Percentiles rank a stretch among this genome's conserved stretches.
phyloP scores from a whole-genome alignment of 2,113 vertebrate genomes.

The Oxygymnocypris stewartii region DNA sequence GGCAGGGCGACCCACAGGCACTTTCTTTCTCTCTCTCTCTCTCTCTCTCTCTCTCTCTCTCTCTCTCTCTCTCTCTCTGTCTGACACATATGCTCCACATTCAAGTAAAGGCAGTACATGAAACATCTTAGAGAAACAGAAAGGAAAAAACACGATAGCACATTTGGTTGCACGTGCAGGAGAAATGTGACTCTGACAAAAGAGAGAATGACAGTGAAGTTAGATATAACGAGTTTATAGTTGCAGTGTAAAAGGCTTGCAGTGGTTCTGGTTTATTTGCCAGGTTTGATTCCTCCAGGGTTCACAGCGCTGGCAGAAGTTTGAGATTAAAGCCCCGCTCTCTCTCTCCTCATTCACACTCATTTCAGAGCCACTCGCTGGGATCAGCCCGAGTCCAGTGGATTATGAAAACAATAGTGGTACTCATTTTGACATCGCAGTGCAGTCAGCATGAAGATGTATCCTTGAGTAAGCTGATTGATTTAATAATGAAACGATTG shows the following conservation, averaged over 20 bases:
- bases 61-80: slow-evolving; percentile 27
- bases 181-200: slow-evolving; percentile 46
- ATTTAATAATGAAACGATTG: slow-evolving; percentile 22
- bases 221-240: slow-evolving; percentile 44
- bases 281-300: slow-evolving; percentile 38
- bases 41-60: slow-evolving; percentile 22
- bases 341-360: slow-evolving; percentile 24
- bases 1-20: slow-evolving; percentile 46
- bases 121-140: neutral
- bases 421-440: slow-evolving; percentile 24
- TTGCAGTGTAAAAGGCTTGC: slow-evolving; percentile 44
- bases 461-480: slow-evolving; percentile 35
- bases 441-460: slow-evolving; percentile 14
- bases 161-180: slow-evolving; percentile 47
- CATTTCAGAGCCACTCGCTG: slow-evolving; percentile 16
- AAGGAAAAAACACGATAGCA: slow-evolving; percentile 24
- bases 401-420: slow-evolving; percentile 35
- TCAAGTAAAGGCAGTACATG: slow-evolving; percentile 47
- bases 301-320: slow-evolving; percentile 25
- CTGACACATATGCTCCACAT: slow-evolving; percentile 50
- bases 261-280: slow-evolving; percentile 44
- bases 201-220: neutral
- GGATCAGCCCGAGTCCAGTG: slow-evolving; percentile 3
- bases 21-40: slow-evolving; percentile 25
- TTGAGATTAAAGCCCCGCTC: slow-evolving; percentile 7